Base-by-base conservation (phyloP, 2,888 invertebrate species). In the Alsophila aescularia region DNA sequence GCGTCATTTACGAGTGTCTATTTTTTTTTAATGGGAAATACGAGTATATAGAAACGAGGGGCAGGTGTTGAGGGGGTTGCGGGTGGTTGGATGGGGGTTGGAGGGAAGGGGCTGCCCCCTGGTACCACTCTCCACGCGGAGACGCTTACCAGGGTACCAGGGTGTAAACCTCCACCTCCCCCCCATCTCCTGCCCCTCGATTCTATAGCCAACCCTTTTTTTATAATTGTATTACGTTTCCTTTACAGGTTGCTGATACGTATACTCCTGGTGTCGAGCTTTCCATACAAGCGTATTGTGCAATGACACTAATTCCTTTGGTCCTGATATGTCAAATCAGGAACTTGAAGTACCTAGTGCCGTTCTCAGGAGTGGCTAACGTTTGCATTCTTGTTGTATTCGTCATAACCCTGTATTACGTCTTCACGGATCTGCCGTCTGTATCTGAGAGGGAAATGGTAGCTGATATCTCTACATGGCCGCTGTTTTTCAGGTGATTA, bases 291-390 rank as follows among this genome's bases (percentile, higher is more conserved):
- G 79, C 94, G 8, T 95, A 95, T 76, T 94, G 96, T 68, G 86
- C 94, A 0, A 75, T 96, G 7, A 89, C 95, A 0, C 80, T 96
- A 12, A 81, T 96, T 0, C 96, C 96, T 0, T 82, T 96, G 31
- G 88, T 96, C 0, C 72, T 96, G 0, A 92, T 96, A 51, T 94
- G 95, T 50, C 95, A 95, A 77, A 94, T 97, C 51, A 87, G 97
- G 32, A 94, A 96, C 71, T 90, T 98, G 2, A 96, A 95, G 77
- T 95, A 94, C 70, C 85, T 99, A 63, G 97, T 98, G 10, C 97
- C 98, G 0, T 96, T 98, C 79, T 98, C 98, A 0, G 93, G 96
- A 39, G 76, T 97, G 14, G 98, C 98, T 40, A 98, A 98, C 77
- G 64, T 95, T 0, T 93, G 96, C 48, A 95, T 98, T 74, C 88